These are phyloP conservation scores for Melanotaenia nigrans DNA, from an alignment of 2,797 vertebrate species.

Conservation along the genomic window DNA sequence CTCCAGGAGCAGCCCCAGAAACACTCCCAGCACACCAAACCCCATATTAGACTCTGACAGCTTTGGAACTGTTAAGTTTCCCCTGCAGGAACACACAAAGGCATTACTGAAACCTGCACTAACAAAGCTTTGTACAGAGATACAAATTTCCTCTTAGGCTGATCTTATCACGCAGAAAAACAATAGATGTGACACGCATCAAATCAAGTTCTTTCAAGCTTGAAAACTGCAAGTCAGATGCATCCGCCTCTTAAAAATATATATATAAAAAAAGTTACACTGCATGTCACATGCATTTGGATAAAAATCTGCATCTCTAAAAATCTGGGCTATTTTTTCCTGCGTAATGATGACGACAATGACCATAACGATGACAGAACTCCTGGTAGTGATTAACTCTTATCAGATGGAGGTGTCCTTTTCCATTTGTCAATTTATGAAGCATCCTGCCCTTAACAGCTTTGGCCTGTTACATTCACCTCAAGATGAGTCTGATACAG, in stretches of 20 bases:
- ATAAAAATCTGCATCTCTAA: not conserved
- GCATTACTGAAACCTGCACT: slow-evolving; percentile 10
- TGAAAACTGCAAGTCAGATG: slow-evolving; percentile 38
- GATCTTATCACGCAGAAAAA: slow-evolving; percentile 29
- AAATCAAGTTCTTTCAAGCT: slow-evolving; percentile 55
- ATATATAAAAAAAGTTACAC: slow-evolving; percentile 2
- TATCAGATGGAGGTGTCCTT: slow-evolving; percentile 38
- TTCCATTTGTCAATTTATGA: slow-evolving; percentile 48
- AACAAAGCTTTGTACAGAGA: not conserved
- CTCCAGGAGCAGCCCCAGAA: slow-evolving; percentile 85
- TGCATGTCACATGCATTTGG: not conserved
- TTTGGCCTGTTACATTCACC: slow-evolving; percentile 9
- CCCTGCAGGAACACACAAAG: slow-evolving; percentile 69
- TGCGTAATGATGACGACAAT: slow-evolving; percentile 14
- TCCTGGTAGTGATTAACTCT: slow-evolving; percentile 36
- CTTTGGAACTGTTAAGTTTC: slow-evolving; percentile 85
- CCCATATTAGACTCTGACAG: slow-evolving; percentile 80
- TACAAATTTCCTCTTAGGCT: slow-evolving; percentile 18
- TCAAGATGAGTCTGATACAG: slow-evolving; percentile 44
- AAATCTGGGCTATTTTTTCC: not conserved
- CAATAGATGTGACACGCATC: slow-evolving; percentile 1
- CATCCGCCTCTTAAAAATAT: slow-evolving; percentile 33
- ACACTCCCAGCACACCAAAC: slow-evolving; percentile 77
- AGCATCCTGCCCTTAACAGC: slow-evolving; percentile 16
- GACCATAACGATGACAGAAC: slow-evolving; percentile 10